Conservation (phyloP, 2,797 vertebrate genomes). For the Pogonophryne albipinna region DNA sequence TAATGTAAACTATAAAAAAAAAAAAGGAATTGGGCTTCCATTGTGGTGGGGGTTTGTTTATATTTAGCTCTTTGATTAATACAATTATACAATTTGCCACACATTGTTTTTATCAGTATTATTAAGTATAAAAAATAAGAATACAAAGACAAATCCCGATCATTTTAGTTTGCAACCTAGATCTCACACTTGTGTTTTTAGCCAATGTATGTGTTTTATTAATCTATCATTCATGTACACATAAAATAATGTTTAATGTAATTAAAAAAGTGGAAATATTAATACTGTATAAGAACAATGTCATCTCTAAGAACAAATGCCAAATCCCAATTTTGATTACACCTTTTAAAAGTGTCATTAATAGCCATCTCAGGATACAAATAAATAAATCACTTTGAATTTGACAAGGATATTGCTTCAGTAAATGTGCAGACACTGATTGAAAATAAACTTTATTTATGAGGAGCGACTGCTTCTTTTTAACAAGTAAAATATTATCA, state of each 20-base stretch:
- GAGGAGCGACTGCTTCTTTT: background rate
- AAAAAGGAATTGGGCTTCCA: background rate
- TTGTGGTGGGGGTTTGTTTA: background rate
- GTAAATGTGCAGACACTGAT: conserved; percentile 2
- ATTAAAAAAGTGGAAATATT: background rate
- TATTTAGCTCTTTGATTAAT: background rate
- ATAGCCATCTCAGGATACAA: background rate
- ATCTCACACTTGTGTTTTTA: background rate
- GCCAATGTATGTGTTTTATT: background rate
- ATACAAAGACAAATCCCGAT: background rate
- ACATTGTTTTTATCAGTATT: background rate
- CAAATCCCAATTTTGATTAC: background rate
- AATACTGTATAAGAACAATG: background rate
- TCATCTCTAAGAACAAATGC: background rate
- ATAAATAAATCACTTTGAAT: background rate
- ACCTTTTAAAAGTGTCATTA: background rate
- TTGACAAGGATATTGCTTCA: background rate
- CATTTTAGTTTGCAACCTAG: background rate
- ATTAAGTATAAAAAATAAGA: background rate
- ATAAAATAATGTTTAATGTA: background rate
- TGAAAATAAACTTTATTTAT: background rate
- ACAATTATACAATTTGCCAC: background rate
- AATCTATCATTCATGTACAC: background rate
- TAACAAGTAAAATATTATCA: conserved; percentile 11
- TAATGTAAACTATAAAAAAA: too few relatives aligned